Evolutionary conservation across 2,888 invertebrate genomes (phyloP), one percentile per base, ranked within the genome.

Genomic region (Pristionchus mayeri): DNA sequence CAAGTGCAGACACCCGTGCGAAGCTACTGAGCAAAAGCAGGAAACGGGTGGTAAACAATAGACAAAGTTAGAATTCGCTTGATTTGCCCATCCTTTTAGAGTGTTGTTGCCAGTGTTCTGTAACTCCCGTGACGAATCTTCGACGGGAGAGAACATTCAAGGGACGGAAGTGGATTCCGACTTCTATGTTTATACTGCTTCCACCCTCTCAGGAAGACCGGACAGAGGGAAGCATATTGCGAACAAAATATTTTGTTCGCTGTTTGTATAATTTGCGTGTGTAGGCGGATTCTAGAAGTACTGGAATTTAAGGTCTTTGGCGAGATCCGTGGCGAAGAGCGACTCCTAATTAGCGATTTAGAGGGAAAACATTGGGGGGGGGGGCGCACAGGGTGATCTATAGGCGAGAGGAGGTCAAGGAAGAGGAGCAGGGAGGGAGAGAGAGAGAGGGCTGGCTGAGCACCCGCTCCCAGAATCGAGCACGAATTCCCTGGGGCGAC

Each of bases 291-390:
- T n/a, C n/a, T n/a, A n/a, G n/a, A n/a, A n/a, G n/a, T n/a, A n/a
- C n/a, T n/a, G n/a, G n/a, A n/a, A n/a, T n/a, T n/a, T n/a, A n/a
- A n/a, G n/a, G n/a, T n/a, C n/a, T n/a, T n/a, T n/a, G n/a, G n/a
- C n/a, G n/a, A n/a, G n/a, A n/a, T 60, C 13, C 60, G 11, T 4
- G 16, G 34, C 7, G 34, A 63, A 21, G 34, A 6, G 9, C 34
- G 24, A 11, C 60, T 7, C 21, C 30, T 24, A 71, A 71, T 71
- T 71, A 44, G 40, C 71, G 9, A 71, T 71, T 71, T 71, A 71
- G 63, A 7, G 7, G 63, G 4, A 34, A 7, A 24, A 30, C 27
- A 24, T n/a, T 44, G 44, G 6, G 9, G 21, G n/a, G 24, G 24
- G 24, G 13, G n/a, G 24, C n/a, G 9, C 34, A 40, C 21, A n/a